A percentile compares a stretch with the other conserved stretches of the same genome.
Evolutionary conservation across 2,113 vertebrate species (phyloP).

Genomic region (Rhizomys pruinosus): DNA sequence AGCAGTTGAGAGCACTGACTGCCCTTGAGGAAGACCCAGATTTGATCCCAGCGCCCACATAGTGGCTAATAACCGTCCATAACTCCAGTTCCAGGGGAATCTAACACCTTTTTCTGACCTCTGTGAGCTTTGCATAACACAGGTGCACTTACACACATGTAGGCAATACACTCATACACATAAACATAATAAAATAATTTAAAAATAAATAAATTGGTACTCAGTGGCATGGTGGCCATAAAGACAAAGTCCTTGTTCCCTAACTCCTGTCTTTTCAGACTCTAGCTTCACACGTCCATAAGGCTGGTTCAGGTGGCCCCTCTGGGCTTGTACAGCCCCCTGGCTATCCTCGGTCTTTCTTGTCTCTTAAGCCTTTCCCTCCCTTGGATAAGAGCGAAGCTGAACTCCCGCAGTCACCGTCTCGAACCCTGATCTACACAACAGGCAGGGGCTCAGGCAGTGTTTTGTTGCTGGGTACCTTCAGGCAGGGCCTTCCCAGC

Average conservation of each 20-base stretch:
- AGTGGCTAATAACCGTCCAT: no score
- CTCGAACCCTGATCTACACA: not conserved
- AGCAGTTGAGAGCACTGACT: no score
- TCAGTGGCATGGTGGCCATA: not conserved
- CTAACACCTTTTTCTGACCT: no score
- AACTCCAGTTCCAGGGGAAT: no score
- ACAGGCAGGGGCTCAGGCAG: not conserved
- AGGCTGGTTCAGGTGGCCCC: not conserved
- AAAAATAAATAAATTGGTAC: not conserved
- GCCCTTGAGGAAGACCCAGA: no score
- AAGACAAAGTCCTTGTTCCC: not conserved
- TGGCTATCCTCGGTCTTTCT: not conserved
- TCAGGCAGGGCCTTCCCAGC: constrained; percentile 19
- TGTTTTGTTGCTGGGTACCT: not conserved
- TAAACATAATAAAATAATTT: not conserved
- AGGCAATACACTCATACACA: not conserved
- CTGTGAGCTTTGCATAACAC: no score
- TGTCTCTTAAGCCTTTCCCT: not conserved
- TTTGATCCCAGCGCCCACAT: no score
- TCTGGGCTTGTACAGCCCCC: not conserved
- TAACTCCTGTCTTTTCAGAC: not conserved
- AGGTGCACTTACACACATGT: not conserved
- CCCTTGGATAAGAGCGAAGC: no score
- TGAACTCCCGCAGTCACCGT: not conserved
- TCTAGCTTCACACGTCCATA: not conserved